Evolutionary conservation across 2,888 invertebrate genomes (phyloP), one percentile per base, ranked within the genome.

Genomic region (Chloromyia formosa): DNA sequence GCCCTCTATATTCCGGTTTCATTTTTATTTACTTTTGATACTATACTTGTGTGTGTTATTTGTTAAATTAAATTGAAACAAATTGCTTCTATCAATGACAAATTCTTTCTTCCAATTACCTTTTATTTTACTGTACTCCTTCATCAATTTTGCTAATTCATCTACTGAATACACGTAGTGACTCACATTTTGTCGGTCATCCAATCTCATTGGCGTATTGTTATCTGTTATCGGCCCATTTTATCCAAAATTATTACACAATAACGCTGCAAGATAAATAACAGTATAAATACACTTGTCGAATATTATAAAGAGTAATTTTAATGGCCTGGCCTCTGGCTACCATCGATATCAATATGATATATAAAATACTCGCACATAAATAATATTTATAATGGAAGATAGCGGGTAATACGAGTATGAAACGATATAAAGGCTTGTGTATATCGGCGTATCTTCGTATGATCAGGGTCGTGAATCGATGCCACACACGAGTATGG

Each of bases 241-340:
- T n/a, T 49, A n/a, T 49, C 49, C 3, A 49, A 49, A 49, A 49
- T 49, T 49, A 49, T 49, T 49, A n/a, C 27, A 35, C 49, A 49
- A 49, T 49, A 10, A 49, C 49, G 49, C 12, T n/a, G 12, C 3
- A 12, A n/a, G 49, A n/a, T 49, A 49, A n/a, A 49, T n/a, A 12
- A 3, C 16, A 3, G 49, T 5, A 49, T 35, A 35, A 35, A 35
- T 35, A 35, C 27, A 35, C 27, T 35, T 35, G 27, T 35, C 27
- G 27, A 35, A 2, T 35, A 7, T 35, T 35, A 35, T 35, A 49
- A 49, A 49, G 49, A 12, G 49, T 49, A 49, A 49, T 49, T 49
- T 49, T 49, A 49, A n/a, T 49, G 49, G 49, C 10, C 27, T 35
- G 12, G 3, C 49, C 16, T n/a, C 49, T 49, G 49, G 49, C 49